A percentile compares a stretch with the other conserved stretches of the same genome.
Evolutionary conservation across 2,113 vertebrate genomes (phyloP).

Genomic region (Paedocypris sp.): DNA sequence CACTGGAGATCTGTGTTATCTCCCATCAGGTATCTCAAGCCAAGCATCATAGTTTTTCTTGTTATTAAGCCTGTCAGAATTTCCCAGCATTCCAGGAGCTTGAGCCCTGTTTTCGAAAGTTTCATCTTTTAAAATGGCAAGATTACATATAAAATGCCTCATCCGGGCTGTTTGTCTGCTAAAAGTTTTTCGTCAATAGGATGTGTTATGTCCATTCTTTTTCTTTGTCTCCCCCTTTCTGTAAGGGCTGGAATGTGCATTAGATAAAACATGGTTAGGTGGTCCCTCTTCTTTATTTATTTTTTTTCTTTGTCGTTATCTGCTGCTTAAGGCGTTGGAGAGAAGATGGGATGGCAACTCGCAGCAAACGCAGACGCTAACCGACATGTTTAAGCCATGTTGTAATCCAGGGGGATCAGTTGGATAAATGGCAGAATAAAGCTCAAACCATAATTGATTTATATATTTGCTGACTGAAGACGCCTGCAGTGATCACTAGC

Average conservation of each 20-base stretch:
- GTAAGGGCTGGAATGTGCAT: background rate
- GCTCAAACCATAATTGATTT: slow-evolving; percentile 73
- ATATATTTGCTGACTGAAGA: slow-evolving; percentile 68
- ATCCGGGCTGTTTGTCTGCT: too few species aligned
- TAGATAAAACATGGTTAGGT: slow-evolving; percentile 4
- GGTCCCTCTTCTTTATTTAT: background rate
- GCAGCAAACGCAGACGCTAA: slow-evolving; percentile 16
- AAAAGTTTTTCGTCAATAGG: too few species aligned
- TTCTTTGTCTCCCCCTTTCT: background rate
- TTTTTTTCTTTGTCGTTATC: slow-evolving; percentile 15
- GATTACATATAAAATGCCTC: too few species aligned
- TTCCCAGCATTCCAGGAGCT: too few species aligned
- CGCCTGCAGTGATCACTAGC: slow-evolving; percentile 53
- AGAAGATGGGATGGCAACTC: slow-evolving; percentile 26
- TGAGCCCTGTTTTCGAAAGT: too few species aligned
- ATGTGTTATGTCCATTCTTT: too few species aligned
- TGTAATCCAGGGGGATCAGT: slow-evolving; percentile 66
- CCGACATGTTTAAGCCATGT: slow-evolving; percentile 52
- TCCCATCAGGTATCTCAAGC: slow-evolving; percentile 35
- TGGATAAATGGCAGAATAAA: slow-evolving; percentile 64
- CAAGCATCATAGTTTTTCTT: slow-evolving; percentile 22
- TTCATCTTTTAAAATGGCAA: too few species aligned
- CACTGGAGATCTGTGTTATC: background rate
- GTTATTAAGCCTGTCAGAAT: slow-evolving; percentile 17
- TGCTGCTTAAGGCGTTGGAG: slow-evolving; percentile 12